Percentiles rank a stretch among this genome's conserved stretches.
Conservation (phyloP, 2,888 invertebrate species). For the Entomobrya proxima region DNA sequence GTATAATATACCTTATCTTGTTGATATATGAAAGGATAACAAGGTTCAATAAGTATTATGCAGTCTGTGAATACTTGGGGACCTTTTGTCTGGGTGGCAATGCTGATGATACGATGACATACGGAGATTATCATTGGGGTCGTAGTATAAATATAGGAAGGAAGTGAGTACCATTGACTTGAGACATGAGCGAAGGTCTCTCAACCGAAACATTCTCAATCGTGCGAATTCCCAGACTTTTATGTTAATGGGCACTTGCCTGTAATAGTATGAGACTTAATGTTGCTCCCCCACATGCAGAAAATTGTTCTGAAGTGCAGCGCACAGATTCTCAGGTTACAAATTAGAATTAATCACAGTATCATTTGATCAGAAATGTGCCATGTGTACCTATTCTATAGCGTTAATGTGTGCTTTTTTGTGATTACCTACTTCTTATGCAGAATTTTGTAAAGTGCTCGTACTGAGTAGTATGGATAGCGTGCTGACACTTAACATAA, state of each 20-base stretch:
- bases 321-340: too few relatives aligned
- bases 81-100: not conserved
- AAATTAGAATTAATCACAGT: too few relatives aligned
- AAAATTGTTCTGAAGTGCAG: too few relatives aligned
- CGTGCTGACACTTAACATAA: not conserved
- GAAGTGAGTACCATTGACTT: conserved; percentile 62
- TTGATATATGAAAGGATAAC: conserved; percentile 21
- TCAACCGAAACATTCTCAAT: conserved; percentile 62
- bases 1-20: not conserved
- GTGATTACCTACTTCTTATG: too few relatives aligned
- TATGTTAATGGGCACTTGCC: not conserved
- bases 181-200: conserved; percentile 59
- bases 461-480: not conserved
- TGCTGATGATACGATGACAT: conserved; percentile 12
- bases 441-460: not conserved
- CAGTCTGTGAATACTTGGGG: conserved; percentile 3
- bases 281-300: too few relatives aligned
- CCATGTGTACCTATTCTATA: too few relatives aligned
- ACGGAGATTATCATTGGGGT: conserved; percentile 43
- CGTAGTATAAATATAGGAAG: conserved; percentile 52
- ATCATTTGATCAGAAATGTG: too few relatives aligned
- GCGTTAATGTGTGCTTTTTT: too few relatives aligned
- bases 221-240: conserved; percentile 53
- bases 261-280: too few relatives aligned
- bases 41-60: conserved; percentile 23